These are phyloP conservation scores for Oryctes rhinoceros DNA, from an alignment of 1,140 invertebrate genomes.

Conservation along the genomic window DNA sequence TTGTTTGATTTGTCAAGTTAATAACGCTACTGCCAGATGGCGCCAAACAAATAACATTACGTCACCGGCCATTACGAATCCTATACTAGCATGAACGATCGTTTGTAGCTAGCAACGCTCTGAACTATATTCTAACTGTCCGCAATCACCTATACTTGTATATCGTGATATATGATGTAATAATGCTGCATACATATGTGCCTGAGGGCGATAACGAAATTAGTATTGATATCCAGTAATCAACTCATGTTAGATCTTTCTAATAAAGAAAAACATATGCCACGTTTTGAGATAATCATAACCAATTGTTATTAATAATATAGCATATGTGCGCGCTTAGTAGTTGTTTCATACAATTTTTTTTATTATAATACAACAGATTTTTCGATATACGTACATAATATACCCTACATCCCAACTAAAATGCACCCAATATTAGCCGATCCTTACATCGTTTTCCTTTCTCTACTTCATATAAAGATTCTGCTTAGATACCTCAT, in stretches of 20 bases:
- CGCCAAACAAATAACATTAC: slow-evolving; percentile 62
- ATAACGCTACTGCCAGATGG: slow-evolving; percentile 61
- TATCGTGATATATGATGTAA: slow-evolving; percentile 61
- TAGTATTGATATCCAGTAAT: slow-evolving; percentile 59
- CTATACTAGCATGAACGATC: slow-evolving; percentile 42
- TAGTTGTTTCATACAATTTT: not conserved
- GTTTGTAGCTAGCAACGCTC: slow-evolving; percentile 48
- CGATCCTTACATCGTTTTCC: too few species aligned
- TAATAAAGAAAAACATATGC: slow-evolving; percentile 60
- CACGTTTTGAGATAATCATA: slow-evolving; percentile 37
- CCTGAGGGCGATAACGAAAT: slow-evolving; percentile 59
- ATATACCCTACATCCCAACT: too few species aligned
- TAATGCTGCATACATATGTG: slow-evolving; percentile 61
- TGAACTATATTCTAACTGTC: slow-evolving; percentile 51
- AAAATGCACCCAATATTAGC: too few species aligned
- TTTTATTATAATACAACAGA: not conserved
- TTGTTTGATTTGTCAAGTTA: slow-evolving; percentile 62
- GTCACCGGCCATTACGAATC: slow-evolving; percentile 59
- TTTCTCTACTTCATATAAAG: too few species aligned
- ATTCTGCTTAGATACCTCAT: too few species aligned
- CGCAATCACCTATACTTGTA: slow-evolving; percentile 59
- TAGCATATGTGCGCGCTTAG: not conserved
- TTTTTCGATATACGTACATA: slow-evolving; percentile 23
- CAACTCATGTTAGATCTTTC: slow-evolving; percentile 50
- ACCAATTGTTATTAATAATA: slow-evolving; percentile 40